These are phyloP conservation scores for Graphium colonna DNA, from an alignment of 2,888 invertebrate genomes.

Conservation along the genomic window DNA sequence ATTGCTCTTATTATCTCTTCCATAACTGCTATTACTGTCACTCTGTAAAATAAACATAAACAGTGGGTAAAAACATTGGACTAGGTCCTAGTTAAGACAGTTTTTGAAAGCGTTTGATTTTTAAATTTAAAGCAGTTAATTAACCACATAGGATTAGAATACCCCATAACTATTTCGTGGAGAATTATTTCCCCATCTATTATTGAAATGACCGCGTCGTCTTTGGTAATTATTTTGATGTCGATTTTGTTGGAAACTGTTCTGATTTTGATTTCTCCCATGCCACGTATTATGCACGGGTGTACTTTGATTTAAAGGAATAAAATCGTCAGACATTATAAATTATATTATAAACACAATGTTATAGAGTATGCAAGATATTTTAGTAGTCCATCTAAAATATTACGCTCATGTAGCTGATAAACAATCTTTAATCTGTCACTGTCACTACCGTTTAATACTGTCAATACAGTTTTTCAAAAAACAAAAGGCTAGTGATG, in stretches of 20 bases:
- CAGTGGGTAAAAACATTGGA: no score
- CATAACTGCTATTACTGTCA: slow-evolving; percentile 54
- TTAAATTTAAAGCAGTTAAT: no score
- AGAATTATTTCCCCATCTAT: slow-evolving; percentile 51
- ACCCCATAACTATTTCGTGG: slow-evolving; percentile 56
- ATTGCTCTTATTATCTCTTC: slow-evolving; percentile 41
- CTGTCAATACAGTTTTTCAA: no score
- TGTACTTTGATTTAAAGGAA: slow-evolving; percentile 69
- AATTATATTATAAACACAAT: neutral
- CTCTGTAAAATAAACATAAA: slow-evolving; percentile 50
- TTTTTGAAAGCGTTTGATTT: no score
- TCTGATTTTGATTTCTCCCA: slow-evolving; percentile 42
- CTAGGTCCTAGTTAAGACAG: no score
- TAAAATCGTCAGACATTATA: slow-evolving; percentile 66
- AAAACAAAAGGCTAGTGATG: no score
- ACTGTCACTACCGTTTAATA: no score
- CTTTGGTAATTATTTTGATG: slow-evolving; percentile 37
- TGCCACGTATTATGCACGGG: slow-evolving; percentile 54
- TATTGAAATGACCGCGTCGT: slow-evolving; percentile 41
- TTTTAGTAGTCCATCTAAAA: no score
- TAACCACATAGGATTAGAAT: no score
- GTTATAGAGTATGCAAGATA: no score
- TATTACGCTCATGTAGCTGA: no score
- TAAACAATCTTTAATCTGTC: no score
- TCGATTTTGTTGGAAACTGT: slow-evolving; percentile 38